Evolutionary conservation across 2,888 invertebrate genomes (phyloP).

Genomic region (Microplitis manilae): DNA sequence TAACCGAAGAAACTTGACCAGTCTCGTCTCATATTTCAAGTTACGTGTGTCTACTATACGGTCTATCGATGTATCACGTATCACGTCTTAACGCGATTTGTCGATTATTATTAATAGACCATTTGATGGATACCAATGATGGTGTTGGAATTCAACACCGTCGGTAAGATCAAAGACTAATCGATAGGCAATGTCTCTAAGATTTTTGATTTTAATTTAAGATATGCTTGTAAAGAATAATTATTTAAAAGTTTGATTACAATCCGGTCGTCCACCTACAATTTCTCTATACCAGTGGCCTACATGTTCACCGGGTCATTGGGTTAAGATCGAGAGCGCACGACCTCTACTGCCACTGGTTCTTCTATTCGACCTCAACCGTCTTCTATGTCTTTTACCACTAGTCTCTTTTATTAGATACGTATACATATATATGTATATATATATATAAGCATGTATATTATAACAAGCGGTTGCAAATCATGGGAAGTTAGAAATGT

Average conservation of each 20-base stretch:
- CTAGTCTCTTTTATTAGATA: neutral
- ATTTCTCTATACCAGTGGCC: conserved; percentile 61
- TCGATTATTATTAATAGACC: neutral
- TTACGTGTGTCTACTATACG: neutral
- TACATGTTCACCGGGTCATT: conserved; percentile 60
- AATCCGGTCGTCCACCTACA: conserved; percentile 53
- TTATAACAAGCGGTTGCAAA: conserved; percentile 3
- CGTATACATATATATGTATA: neutral
- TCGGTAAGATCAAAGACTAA: neutral
- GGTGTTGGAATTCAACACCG: neutral
- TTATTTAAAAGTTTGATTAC: conserved; percentile 21
- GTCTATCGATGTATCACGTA: neutral
- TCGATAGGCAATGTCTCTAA: neutral
- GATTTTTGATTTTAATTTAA: neutral
- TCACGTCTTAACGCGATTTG: conserved; percentile 19
- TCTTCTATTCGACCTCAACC: neutral
- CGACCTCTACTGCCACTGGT: conserved; percentile 24
- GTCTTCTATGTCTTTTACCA: too few species aligned
- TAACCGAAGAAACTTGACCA: neutral
- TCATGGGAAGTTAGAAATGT: neutral
- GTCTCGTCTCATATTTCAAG: neutral
- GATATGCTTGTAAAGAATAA: conserved; percentile 1
- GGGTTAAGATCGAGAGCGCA: conserved; percentile 47
- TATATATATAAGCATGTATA: neutral
- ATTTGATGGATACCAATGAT: neutral